Evolutionary conservation across 2,888 invertebrate genomes (phyloP), one percentile per base, ranked within the genome.

Genomic region (Muscina levida): DNA sequence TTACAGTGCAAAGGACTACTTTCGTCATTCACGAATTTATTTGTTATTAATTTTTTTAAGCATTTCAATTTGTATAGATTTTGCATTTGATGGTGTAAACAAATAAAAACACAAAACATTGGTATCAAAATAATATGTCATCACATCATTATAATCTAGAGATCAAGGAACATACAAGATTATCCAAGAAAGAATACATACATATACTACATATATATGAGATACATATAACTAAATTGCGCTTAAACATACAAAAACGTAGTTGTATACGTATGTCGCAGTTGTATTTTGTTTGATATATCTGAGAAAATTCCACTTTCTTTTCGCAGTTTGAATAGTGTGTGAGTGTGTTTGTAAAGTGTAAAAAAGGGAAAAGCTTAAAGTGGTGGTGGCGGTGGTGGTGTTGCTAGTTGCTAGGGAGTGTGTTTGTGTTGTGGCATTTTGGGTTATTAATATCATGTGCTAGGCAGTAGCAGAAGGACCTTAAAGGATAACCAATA

Each of bases 91-190:
- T 31, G 72, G 71, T n/a, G n/a, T 37, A 70, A 79, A 79, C 82
- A 79, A 82, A 79, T 79, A 82, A 82, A 77, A 79, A 82, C 82
- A 79, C 79, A 82, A 77, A 82, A 79, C 77, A 77, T 81, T 81
- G 72, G 73, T 75, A 72, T 72, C 37, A 57, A 56, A 75, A 68
- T 72, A 39, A 59, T 77, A 81, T 77, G 56, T 81, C 81, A 77
- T 81, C 57, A 75, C 81, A 81, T 81, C 77, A 81, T 75, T 77
- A 56, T 56, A 22, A 68, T 53, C 53, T 68, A 53, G 42, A 4
- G 19, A 51, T 51, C 48, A 51, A 67, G 71, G 56, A 70, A 68
- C 75, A 73, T 70, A 72, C 70, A 71, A 70, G 59, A 19, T 24
- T 66, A 71, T 39, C 66, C 66, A 59, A 37, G 31, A 31, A 31